phyloP scores from a whole-genome alignment of 92 coral and sea anemone species.

The Parazoanthus darwini region DNA sequence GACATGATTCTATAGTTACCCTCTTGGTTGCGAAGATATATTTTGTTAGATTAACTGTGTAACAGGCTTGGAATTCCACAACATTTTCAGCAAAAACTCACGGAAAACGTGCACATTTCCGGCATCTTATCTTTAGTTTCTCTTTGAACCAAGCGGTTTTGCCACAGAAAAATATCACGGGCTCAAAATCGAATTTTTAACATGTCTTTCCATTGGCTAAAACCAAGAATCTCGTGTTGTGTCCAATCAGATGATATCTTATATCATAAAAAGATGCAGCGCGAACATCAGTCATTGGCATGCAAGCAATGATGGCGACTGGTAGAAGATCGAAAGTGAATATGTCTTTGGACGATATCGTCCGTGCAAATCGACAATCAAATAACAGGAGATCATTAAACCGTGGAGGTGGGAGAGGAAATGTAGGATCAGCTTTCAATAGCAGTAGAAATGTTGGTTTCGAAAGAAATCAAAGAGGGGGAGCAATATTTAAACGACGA shows the following conservation, averaged over 20 bases:
- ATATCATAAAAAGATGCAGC: neutral
- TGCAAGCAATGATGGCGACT: constrained; percentile 27
- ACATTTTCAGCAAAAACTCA: neutral
- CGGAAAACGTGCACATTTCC: no score
- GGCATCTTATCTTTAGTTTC: neutral
- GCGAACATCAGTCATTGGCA: neutral
- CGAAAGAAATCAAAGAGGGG: neutral
- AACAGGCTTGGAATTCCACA: neutral
- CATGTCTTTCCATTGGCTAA: constrained; percentile 22
- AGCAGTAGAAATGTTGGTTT: constrained; percentile 16
- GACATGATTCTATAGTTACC: neutral
- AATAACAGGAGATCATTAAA: constrained; percentile 3
- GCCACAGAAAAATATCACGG: constrained; percentile 2
- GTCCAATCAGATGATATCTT: constrained; percentile 28
- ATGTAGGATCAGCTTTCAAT: neutral
- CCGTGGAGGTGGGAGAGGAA: constrained; percentile 27
- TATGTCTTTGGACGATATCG: constrained; percentile 45
- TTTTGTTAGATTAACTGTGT: neutral
- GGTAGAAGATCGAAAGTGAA: neutral
- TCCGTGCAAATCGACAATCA: constrained; percentile 26
- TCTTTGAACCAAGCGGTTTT: constrained; percentile 5
- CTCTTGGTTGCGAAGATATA: neutral
- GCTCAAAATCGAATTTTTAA: neutral
- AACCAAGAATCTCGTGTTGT: neutral
- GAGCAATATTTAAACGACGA: constrained; percentile 1